Base-by-base conservation (phyloP, 2,888 invertebrate genomes). In the Polydrusus pterygomalis region DNA sequence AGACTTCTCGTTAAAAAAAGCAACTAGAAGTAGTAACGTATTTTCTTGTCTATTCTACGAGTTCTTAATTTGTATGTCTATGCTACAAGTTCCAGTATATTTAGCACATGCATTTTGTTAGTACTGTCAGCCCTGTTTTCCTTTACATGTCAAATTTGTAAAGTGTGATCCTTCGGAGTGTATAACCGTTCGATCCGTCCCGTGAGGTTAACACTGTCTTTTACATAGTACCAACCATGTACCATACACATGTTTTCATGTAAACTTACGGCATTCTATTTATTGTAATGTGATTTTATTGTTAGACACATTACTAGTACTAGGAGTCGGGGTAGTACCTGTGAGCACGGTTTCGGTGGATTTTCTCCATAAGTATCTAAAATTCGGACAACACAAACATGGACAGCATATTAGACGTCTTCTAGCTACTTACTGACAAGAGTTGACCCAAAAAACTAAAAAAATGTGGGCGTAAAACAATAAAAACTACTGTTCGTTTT, bases 351-450 rank as follows among this genome's bases (percentile, higher is more conserved):
- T 80, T 18, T 77, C 78, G 47, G 65, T 70, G 47, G 79, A 78
- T 63, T 62, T 72, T 78, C 72, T 77, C 79, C 79, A 78, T 71
- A 74, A 47, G 70, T 70, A 79, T 78, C 80, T 80, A 80, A 77
- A 80, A 80, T 74, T 77, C 69, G 77, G 74, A 77, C 71, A 77
- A 77, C 74, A 77, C 76, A 77, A 77, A 74, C 71, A 77, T 77
- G 77, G 77, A 74, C 74, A 71, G 71, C 64, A 58, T 64, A 70
- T 65, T 65, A 60, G 63, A 51, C 34, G 30, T 72, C 71, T 74
- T 58, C 71, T 77, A 77, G 20, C 51, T 56, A 71, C 74, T 77
- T 77, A 77, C 25, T 67, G 74, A 70, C 47, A 71, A 74, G 71
- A 77, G 68, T 77, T 77, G 77, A 74, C 74, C 71, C 77, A 68